Evolutionary conservation across 2,113 vertebrate genomes (phyloP), one percentile per base, ranked within the genome.

Genomic region (Probosciger aterrimus): DNA sequence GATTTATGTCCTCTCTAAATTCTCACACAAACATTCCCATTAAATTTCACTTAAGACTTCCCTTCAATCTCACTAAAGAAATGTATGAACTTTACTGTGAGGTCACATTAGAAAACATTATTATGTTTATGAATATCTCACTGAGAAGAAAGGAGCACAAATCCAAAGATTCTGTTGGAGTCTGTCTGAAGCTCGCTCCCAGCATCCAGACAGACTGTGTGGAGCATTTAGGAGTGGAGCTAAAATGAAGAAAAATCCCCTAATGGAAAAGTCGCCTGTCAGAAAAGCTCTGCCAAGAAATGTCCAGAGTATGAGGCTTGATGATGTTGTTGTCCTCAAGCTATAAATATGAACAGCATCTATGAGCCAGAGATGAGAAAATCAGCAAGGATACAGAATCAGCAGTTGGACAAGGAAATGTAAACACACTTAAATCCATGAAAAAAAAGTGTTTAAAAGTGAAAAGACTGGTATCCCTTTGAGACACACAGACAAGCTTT

Each of bases 251-350:
- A 69, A 89, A 91, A 88, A 69, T 23, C 8, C 15, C 30, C 31
- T 90, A 76, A 90, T 86, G 31, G 30, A 94, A 88, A 90, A 81
- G 50, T 95, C 64, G 96, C 55, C 46, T 71, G 60, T 68, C 46
- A 84, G 85, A 63, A 90, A 65, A 80, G 3, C 44, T 83, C 47
- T 93, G 76, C 80, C 60, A 92, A 76, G 19, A 60, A 93, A 94
- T 65, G 24, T 75, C 55, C 25, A 8, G 60, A 64, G 11, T 46
- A 64, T 18, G 33, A 93, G 7, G 43, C 43, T 68, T 88, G 60
- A 78, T 77, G 43, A 37, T 78, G 28, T 17, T 82, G 37, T 80
- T 90, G 76, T 82, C 73, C 41, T 67, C 68, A 52, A 80, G 49
- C 43, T 85, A 22, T 65, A 90, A 92, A 44, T 81, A 71, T 7